Percentiles rank a stretch among this genome's conserved stretches.
phyloP scores from a whole-genome alignment of 2,797 vertebrate species.

The Oophaga sylvatica region DNA sequence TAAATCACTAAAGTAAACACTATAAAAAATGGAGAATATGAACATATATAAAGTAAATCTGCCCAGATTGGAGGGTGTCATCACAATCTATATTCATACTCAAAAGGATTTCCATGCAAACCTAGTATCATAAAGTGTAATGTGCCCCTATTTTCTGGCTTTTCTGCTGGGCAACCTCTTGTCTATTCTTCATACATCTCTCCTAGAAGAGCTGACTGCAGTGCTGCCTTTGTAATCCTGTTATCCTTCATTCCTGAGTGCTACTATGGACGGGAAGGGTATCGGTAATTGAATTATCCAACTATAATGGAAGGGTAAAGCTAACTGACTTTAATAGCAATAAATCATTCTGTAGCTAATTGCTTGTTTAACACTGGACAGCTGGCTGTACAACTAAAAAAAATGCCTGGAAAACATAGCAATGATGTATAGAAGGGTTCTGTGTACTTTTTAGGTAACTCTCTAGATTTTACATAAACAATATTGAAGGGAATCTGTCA shows the following conservation, averaged over 20 bases:
- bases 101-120: not conserved
- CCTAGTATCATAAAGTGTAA: not conserved
- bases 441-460: not conserved
- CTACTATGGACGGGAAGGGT: slow-evolving; percentile 14
- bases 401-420: not conserved
- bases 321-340: slow-evolving; percentile 11
- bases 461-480: not conserved
- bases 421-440: not conserved
- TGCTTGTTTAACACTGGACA: slow-evolving; percentile 14
- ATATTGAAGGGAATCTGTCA: no score
- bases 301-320: slow-evolving; percentile 35
- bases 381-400: not conserved
- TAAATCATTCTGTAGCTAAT: slow-evolving; percentile 30
- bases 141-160: not conserved
- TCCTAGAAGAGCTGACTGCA: not conserved
- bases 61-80: not conserved
- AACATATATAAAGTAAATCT: not conserved
- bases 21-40: not conserved
- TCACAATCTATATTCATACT: not conserved
- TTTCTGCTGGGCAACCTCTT: not conserved
- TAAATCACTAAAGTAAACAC: not conserved
- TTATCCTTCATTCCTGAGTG: slow-evolving; percentile 32
- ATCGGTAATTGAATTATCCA: slow-evolving; percentile 44
- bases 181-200: slow-evolving; percentile 1
- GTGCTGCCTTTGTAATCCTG: slow-evolving; percentile 1